A percentile compares a stretch with the other conserved stretches of the same genome.
These are phyloP conservation scores for Oeneis ivallda DNA, from an alignment of 2,888 invertebrate genomes.

Conservation along the genomic window DNA sequence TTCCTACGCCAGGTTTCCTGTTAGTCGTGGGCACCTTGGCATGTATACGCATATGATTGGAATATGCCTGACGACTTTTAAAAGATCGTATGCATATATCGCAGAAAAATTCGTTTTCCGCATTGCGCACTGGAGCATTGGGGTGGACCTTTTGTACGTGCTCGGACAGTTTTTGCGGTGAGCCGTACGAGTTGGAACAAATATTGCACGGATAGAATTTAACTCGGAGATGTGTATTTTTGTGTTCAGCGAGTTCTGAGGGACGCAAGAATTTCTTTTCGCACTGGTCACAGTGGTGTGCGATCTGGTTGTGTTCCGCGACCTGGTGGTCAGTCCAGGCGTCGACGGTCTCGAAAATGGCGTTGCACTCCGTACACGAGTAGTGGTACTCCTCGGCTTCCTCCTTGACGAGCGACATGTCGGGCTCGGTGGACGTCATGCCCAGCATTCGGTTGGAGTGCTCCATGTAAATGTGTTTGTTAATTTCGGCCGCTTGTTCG, in stretches of 20 bases:
- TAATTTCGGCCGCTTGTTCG: conserved; percentile 77
- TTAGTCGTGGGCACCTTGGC: conserved; percentile 78
- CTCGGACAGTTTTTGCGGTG: conserved; percentile 82
- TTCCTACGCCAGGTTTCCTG: conserved; percentile 66
- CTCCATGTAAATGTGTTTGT: conserved; percentile 82
- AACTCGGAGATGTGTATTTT: conserved; percentile 84
- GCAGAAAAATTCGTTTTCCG: conserved; percentile 76
- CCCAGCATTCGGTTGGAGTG: conserved; percentile 76
- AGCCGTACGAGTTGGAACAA: conserved; percentile 83
- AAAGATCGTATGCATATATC: conserved; percentile 83
- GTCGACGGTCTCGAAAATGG: conserved; percentile 79
- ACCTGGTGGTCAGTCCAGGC: conserved; percentile 83
- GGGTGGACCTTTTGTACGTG: conserved; percentile 79
- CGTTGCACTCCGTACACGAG: conserved; percentile 83
- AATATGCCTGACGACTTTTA: conserved; percentile 79
- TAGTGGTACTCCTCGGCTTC: conserved; percentile 80
- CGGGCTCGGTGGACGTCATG: conserved; percentile 55
- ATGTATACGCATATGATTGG: conserved; percentile 80
- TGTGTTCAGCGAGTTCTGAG: conserved; percentile 84
- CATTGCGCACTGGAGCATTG: conserved; percentile 52
- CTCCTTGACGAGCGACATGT: conserved; percentile 75
- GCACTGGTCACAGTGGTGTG: conserved; percentile 83
- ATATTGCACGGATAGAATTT: conserved; percentile 84
- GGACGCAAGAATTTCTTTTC: conserved; percentile 83
- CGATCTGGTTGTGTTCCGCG: conserved; percentile 77